Conservation (phyloP, 2,113 vertebrate species). For the Condylura cristata region DNA sequence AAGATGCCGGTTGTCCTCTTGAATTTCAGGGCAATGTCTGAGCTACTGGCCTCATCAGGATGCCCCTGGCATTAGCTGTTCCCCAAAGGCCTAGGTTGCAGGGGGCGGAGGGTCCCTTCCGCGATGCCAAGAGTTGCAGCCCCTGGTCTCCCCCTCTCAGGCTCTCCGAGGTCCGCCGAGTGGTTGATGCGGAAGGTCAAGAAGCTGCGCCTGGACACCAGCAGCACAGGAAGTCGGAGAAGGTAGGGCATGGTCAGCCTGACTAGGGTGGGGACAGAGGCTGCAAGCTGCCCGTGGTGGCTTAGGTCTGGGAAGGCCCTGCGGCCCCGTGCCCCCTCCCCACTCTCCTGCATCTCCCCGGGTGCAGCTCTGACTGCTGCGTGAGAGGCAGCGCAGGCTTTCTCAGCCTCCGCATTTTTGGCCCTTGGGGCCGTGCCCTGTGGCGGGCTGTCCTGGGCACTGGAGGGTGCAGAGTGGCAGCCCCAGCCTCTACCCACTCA, state of each 20-base stretch:
- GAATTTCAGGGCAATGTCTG: neutral
- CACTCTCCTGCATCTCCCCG: neutral
- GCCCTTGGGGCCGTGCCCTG: too few species aligned
- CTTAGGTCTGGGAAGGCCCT: neutral
- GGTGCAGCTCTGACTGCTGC: neutral
- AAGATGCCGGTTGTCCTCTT: neutral
- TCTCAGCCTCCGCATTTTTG: neutral
- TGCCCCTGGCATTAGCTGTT: neutral
- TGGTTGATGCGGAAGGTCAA: constrained; percentile 97
- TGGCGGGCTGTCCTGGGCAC: neutral
- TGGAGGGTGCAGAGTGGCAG: rapidly evolving
- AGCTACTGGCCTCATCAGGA: neutral
- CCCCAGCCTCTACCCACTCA: too few species aligned
- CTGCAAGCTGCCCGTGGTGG: neutral
- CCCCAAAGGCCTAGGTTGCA: neutral
- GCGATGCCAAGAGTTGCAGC: neutral
- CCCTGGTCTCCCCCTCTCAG: constrained; percentile 83
- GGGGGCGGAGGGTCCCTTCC: neutral
- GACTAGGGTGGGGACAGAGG: neutral
- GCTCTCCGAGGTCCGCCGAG: constrained; percentile 86
- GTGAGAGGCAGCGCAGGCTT: rapidly evolving
- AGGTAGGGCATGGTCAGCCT: constrained; percentile 83
- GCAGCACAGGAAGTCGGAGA: constrained; percentile 89
- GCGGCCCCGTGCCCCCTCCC: rapidly evolving
- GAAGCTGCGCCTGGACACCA: constrained; percentile 94